Conservation (phyloP, 2,797 vertebrate genomes). For the Pseudopleuronectes americanus region DNA sequence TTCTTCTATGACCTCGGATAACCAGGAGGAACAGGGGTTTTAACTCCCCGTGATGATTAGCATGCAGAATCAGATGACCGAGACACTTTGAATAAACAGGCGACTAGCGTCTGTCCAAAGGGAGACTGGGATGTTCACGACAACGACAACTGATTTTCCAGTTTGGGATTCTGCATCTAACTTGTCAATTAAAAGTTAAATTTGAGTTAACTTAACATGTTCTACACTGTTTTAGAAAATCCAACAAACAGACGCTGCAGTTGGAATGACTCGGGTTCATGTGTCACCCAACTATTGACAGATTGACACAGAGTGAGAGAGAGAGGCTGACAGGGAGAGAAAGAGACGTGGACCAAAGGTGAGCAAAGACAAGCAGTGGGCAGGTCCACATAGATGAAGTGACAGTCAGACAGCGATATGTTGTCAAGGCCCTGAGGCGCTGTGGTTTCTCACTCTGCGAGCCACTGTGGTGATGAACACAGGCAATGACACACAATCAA, state of each 20-base stretch:
- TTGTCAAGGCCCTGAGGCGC: slow-evolving; percentile 37
- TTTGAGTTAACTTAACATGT: too few species aligned
- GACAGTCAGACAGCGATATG: slow-evolving; percentile 48
- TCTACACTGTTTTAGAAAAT: neutral
- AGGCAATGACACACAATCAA: slow-evolving; percentile 52
- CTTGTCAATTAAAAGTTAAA: too few species aligned
- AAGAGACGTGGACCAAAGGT: slow-evolving; percentile 24
- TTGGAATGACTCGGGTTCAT: slow-evolving; percentile 8
- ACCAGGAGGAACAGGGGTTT: too few species aligned
- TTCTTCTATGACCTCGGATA: too few species aligned
- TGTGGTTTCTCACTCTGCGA: slow-evolving; percentile 43
- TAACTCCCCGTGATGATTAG: too few species aligned
- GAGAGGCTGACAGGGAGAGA: slow-evolving; percentile 14
- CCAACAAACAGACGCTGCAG: neutral
- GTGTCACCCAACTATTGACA: slow-evolving; percentile 19
- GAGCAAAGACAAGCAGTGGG: slow-evolving; percentile 34
- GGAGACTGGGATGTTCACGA: too few species aligned
- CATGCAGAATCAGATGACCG: too few species aligned
- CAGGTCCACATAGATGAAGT: slow-evolving; percentile 38
- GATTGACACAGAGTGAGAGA: slow-evolving; percentile 15
- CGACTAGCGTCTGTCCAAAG: too few species aligned
- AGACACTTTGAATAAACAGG: too few species aligned
- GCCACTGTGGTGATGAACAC: slow-evolving; percentile 51
- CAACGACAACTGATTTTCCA: too few species aligned
- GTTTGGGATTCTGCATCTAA: too few species aligned